A percentile compares a stretch with the other conserved stretches of the same genome.
These are phyloP conservation scores for Strigamia transsilvanica DNA, from an alignment of 2,888 invertebrate genomes.

Conservation along the genomic window DNA sequence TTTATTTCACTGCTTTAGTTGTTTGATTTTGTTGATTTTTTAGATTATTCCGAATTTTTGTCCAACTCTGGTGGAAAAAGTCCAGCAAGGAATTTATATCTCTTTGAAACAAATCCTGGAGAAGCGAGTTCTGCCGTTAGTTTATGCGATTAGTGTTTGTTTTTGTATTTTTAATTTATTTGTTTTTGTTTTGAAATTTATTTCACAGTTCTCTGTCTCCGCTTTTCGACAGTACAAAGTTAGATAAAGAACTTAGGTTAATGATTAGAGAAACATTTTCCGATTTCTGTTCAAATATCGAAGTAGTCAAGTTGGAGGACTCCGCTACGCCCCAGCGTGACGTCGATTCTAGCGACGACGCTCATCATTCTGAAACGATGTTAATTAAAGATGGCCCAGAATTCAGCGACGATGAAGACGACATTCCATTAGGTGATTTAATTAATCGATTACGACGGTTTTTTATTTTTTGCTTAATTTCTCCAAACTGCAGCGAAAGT, in stretches of 20 bases:
- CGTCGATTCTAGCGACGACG: neutral
- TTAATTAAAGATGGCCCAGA: slow-evolving; percentile 71
- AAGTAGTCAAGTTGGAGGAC: slow-evolving; percentile 59
- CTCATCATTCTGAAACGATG: slow-evolving; percentile 60
- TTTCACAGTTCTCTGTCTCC: slow-evolving; percentile 75
- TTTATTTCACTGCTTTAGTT: neutral
- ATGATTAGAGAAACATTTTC: slow-evolving; percentile 90
- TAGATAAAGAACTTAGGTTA: slow-evolving; percentile 82
- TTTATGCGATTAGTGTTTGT: neutral
- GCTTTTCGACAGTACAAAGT: slow-evolving; percentile 84
- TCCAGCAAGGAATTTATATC: slow-evolving; percentile 81
- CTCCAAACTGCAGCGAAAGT: slow-evolving; percentile 72
- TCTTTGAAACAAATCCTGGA: slow-evolving; percentile 86
- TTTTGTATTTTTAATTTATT: slow-evolving; percentile 7
- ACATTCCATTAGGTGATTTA: slow-evolving; percentile 60
- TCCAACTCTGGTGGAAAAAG: slow-evolving; percentile 79
- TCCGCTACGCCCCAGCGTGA: neutral
- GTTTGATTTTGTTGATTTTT: slow-evolving; percentile 59
- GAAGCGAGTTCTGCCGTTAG: slow-evolving; percentile 83
- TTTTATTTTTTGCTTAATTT: slow-evolving; percentile 54
- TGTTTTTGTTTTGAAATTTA: neutral
- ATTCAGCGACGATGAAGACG: slow-evolving; percentile 88
- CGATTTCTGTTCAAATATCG: slow-evolving; percentile 79
- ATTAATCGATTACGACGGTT: slow-evolving; percentile 22
- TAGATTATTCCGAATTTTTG: slow-evolving; percentile 88